Conservation (phyloP, 2,113 vertebrate species). For the Oxyura jamaicensis region DNA sequence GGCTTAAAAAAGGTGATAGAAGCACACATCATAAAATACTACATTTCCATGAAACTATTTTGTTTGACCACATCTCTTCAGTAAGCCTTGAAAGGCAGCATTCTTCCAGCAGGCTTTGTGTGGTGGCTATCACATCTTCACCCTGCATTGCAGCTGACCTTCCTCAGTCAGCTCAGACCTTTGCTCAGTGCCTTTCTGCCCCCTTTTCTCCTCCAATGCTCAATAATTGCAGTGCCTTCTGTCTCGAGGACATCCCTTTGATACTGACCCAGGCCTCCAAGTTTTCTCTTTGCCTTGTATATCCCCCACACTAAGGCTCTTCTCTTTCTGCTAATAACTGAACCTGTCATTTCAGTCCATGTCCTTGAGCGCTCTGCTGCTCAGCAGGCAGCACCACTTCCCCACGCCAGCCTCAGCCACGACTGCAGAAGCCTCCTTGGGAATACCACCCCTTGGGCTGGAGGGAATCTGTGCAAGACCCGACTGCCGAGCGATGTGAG, state of each 20-base stretch:
- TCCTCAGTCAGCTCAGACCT: not conserved
- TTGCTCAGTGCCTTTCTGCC: not conserved
- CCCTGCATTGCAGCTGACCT: not conserved
- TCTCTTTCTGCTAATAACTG: not conserved
- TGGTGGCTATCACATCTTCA: not conserved
- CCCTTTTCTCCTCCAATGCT: not conserved
- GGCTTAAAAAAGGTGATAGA: not conserved
- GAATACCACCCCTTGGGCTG: no score
- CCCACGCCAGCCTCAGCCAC: not conserved
- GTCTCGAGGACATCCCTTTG: not conserved
- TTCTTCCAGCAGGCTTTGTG: not conserved
- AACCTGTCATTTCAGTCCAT: not conserved
- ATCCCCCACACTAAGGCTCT: not conserved
- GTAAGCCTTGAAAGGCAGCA: not conserved
- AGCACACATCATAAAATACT: not conserved
- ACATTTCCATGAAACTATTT: not conserved
- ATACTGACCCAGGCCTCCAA: not conserved
- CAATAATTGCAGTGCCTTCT: rapidly evolving
- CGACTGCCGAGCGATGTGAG: not conserved
- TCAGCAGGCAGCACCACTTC: not conserved
- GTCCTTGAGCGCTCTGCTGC: not conserved
- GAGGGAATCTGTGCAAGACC: not conserved
- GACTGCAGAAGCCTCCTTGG: not conserved
- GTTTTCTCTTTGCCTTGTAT: not conserved
- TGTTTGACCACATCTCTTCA: not conserved